Conservation (phyloP, 2,797 vertebrate genomes). For the Ptychobarbus kaznakovi region DNA sequence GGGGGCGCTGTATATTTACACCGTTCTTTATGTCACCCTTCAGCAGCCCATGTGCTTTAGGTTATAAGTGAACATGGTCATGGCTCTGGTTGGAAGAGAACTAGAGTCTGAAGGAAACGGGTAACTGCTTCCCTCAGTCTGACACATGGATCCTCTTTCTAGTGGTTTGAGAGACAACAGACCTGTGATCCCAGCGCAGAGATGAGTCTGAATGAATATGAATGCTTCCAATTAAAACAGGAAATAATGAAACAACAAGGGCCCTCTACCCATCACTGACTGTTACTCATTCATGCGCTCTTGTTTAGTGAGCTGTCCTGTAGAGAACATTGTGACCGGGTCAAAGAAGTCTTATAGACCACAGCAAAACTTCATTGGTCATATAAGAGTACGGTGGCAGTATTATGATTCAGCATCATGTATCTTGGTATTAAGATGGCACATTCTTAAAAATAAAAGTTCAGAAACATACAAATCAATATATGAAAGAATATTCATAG, state of each 20-base stretch:
- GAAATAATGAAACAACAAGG: conserved; percentile 42
- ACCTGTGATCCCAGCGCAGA: conserved; percentile 38
- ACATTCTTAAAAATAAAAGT: not conserved
- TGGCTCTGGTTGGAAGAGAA: conserved; percentile 8
- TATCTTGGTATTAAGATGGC: not conserved
- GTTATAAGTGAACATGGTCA: conserved; percentile 36
- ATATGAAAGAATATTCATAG: not conserved
- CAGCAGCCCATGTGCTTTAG: conserved; percentile 43
- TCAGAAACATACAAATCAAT: not conserved
- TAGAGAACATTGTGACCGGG: not conserved
- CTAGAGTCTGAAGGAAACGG: conserved; percentile 22
- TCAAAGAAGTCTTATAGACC: not conserved
- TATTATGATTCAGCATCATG: not conserved
- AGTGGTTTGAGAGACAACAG: conserved; percentile 47
- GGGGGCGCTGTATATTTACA: not conserved
- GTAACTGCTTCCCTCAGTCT: conserved; percentile 33
- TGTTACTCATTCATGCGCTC: conserved; percentile 9
- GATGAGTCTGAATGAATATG: conserved; percentile 21
- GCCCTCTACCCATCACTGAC: conserved; percentile 2
- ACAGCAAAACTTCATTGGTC: not conserved
- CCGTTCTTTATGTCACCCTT: not conserved
- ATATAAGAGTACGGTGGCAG: not conserved
- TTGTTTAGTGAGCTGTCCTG: not conserved
- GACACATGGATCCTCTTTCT: conserved; percentile 52
- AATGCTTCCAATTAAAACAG: conserved; percentile 51